These are phyloP conservation scores for Apeltes quadracus DNA, from an alignment of 2,113 vertebrate genomes.

Conservation along the genomic window DNA sequence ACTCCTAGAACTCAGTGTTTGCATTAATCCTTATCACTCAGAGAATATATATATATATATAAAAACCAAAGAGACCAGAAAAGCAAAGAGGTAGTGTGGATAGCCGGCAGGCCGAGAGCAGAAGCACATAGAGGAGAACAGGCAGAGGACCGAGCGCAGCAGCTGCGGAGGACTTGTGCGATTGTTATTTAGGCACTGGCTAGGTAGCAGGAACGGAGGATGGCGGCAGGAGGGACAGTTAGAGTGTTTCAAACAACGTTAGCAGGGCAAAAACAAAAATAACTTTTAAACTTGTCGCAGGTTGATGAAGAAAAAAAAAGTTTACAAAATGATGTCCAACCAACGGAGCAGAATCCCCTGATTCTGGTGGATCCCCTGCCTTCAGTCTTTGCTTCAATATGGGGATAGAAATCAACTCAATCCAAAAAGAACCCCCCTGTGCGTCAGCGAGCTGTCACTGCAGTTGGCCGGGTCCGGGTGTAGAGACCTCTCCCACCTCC, in stretches of 20 bases:
- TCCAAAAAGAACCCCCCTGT: slow-evolving; percentile 57
- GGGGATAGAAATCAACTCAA: slow-evolving; percentile 69
- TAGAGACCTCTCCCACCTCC: slow-evolving; percentile 64
- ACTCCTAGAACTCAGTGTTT: slow-evolving; percentile 20
- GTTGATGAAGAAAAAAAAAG: slow-evolving; percentile 20
- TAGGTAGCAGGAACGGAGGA: slow-evolving; percentile 66
- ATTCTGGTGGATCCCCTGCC: slow-evolving; percentile 33
- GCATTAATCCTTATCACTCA: slow-evolving; percentile 31
- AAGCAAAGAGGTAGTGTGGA: slow-evolving; percentile 70
- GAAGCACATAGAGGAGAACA: slow-evolving; percentile 60
- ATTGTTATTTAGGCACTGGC: slow-evolving; percentile 76
- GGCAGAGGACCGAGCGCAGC: slow-evolving; percentile 60
- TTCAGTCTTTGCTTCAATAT: slow-evolving; percentile 44
- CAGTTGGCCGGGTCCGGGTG: slow-evolving; percentile 47
- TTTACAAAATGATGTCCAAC: slow-evolving; percentile 25
- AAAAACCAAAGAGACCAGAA: slow-evolving; percentile 39
- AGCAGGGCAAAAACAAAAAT: slow-evolving; percentile 40
- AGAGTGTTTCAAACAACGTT: slow-evolving; percentile 48
- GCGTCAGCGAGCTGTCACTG: slow-evolving; percentile 46
- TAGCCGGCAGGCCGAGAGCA: slow-evolving; percentile 43
- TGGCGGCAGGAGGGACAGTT: slow-evolving; percentile 54
- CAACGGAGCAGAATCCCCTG: slow-evolving; percentile 27
- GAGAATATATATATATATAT: slow-evolving; percentile 15
- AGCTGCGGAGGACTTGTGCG: slow-evolving; percentile 69
- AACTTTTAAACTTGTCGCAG: slow-evolving; percentile 29